Base-by-base conservation (phyloP, 2,113 vertebrate genomes). In the Willisornis vidua region DNA sequence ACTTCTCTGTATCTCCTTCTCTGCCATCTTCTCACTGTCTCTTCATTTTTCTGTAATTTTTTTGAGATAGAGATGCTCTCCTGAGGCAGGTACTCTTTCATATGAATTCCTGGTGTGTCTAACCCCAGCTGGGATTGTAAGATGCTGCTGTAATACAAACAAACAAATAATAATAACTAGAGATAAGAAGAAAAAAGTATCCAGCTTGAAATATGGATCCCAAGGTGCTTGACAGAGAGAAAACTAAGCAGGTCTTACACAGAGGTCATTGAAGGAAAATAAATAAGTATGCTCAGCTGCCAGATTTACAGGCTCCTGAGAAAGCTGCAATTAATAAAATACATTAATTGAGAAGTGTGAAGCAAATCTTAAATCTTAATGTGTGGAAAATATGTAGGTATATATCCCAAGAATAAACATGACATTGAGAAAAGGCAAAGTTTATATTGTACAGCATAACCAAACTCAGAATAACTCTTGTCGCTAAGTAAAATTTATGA, bases 91-190 rank as follows among this genome's bases (percentile, higher is more conserved):
- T 79, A 10, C 58, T 91, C 31, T 91, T 92, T 89, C 61, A 71
- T 80, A 81, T 78, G 76, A 93, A 95, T 96, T 96, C 92, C 61
- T 95, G 35, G 45, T 26, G 1, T 92, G 83, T 88, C 85, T 85
- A 61, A 61, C 72, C 80, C 85, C 96, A 95, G 83, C 85, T 96
- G 95, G 85, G 90, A 92, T 94, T 93, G 76, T 95, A 86, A 96
- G 85, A 95, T 94, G 94, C 92, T 6, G 15, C 79, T 93, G 68
- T 93, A 96, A 94, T 94, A 93, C 94, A 92, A 95, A 96, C 83
- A 97, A 96, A 95, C 94, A 95, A 97, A 95, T 96, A 92, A 86
- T 96, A 95, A 96, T 96, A 90, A 96, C 90, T 92, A 74, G 90
- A 95, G 92, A 93, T 96, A 97, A 96, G 93, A 96, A 80, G 83